Base-by-base conservation (phyloP, 1,140 invertebrate species). In the Drosophila seguyi region DNA sequence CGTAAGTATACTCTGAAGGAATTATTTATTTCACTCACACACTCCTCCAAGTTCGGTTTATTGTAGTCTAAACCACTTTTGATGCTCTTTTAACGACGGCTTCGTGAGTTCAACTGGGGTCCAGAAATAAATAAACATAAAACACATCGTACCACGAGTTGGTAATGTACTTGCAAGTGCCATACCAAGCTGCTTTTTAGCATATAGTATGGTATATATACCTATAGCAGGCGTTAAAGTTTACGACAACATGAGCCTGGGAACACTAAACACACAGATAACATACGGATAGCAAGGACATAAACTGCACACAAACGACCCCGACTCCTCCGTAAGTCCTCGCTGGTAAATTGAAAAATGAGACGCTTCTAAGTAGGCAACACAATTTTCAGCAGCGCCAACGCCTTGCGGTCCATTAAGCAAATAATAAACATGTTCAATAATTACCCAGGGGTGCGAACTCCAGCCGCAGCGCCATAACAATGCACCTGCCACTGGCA, bases 351-450 rank as follows among this genome's bases (percentile, higher is more conserved):
- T 72, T 79, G 75, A 78, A 79, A 79, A 72, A 61, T 76, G 27
- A 16, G 22, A 44, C 39, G 27, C 20, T 31, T 16, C 29, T 36
- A 68, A 75, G 72, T 68, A 74, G 55, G 39, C 53, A 36, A 29
- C 74, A 27, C 71, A 67, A n/a, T n/a, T 57, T 65, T 66, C 10
- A 36, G 50, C 39, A 55, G 39, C 5, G 56, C 60, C 67, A 72
- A 31, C 41, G 52, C 44, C 57, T 71, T 78, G 53, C 66, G 75
- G 65, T 57, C 75, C 75, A 78, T 79, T 79, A 79, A 62, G 29
- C 66, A 79, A 78, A 72, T 79, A 78, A 79, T 79, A 79, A 78
- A 79, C 65, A 71, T 72, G 75, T 71, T 78, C 66, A 79, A 79
- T 79, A 78, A 78, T 78, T 78, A 69, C 75, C 65, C 39, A 42